Evolutionary conservation across 2,888 invertebrate species (phyloP).

Genomic region (Automeris io): DNA sequence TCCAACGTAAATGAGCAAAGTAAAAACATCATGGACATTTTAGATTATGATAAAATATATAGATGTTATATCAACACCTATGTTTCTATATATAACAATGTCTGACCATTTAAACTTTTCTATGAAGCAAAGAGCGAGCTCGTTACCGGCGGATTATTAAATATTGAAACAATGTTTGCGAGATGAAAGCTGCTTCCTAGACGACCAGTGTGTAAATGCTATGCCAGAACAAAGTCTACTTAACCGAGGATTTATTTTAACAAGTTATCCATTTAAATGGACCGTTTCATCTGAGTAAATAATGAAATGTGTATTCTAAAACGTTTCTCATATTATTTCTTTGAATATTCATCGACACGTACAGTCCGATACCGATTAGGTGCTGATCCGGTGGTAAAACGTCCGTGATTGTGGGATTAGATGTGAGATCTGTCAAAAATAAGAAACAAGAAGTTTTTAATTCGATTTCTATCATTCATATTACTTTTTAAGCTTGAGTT

Average conservation of each 20-base stretch:
- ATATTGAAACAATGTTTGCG: conserved; percentile 68
- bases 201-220: conserved; percentile 46
- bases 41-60: too few species aligned
- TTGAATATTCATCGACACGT: conserved; percentile 59
- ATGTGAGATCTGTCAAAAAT: conserved; percentile 29
- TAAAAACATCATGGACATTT: too few species aligned
- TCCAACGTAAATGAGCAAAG: too few species aligned
- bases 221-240: conserved; percentile 50
- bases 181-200: conserved; percentile 64
- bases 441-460: neutral
- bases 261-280: conserved; percentile 43
- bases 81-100: conserved; percentile 13
- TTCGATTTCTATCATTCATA: neutral
- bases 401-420: conserved; percentile 52
- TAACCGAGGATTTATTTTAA: conserved; percentile 47
- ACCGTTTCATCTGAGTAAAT: conserved; percentile 17
- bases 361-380: conserved; percentile 52
- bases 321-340: conserved; percentile 7
- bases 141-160: conserved; percentile 74
- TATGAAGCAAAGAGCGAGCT: conserved; percentile 42
- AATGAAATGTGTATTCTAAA: conserved; percentile 11
- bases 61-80: too few species aligned
- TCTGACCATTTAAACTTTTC: conserved; percentile 73
- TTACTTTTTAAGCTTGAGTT: too few species aligned
- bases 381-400: conserved; percentile 54